Percentiles rank a stretch among this genome's conserved stretches.
These are phyloP conservation scores for Arge pagana DNA, from an alignment of 2,888 invertebrate genomes.

Conservation along the genomic window DNA sequence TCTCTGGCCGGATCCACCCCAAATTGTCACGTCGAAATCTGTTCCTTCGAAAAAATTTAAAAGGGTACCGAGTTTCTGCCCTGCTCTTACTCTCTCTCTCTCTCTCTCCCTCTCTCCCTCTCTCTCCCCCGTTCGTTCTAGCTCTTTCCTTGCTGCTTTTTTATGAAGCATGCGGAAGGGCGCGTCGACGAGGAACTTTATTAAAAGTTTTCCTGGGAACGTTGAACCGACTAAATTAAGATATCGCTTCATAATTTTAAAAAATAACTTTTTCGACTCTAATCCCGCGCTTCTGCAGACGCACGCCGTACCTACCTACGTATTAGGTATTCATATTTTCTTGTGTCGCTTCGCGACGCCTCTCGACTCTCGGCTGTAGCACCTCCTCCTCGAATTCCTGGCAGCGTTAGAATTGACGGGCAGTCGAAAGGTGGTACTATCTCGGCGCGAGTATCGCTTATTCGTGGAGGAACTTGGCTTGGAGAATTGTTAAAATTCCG, in stretches of 20 bases:
- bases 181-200: slow-evolving; percentile 39
- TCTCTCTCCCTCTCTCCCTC: background rate
- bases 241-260: slow-evolving; percentile 44
- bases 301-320: background rate
- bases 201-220: slow-evolving; percentile 44
- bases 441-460: no score
- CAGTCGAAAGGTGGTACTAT: background rate
- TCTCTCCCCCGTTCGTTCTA: background rate
- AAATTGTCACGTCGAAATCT: slow-evolving; percentile 35
- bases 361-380: background rate
- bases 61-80: slow-evolving; percentile 34
- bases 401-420: background rate
- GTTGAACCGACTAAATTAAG: slow-evolving; percentile 40
- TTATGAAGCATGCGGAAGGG: background rate
- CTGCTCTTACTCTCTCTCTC: slow-evolving; percentile 22
- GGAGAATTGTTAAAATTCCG: no score
- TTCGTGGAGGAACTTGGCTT: no score
- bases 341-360: background rate
- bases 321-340: background rate
- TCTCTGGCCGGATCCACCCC: no score
- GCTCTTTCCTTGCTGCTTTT: background rate
- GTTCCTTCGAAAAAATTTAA: slow-evolving; percentile 38
- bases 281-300: background rate
- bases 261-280: slow-evolving; percentile 26
- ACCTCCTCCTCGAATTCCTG: background rate